Percentiles rank a stretch among this genome's conserved stretches.
Conservation (phyloP, 2,113 vertebrate genomes). For the Vulpes ferrilata region DNA sequence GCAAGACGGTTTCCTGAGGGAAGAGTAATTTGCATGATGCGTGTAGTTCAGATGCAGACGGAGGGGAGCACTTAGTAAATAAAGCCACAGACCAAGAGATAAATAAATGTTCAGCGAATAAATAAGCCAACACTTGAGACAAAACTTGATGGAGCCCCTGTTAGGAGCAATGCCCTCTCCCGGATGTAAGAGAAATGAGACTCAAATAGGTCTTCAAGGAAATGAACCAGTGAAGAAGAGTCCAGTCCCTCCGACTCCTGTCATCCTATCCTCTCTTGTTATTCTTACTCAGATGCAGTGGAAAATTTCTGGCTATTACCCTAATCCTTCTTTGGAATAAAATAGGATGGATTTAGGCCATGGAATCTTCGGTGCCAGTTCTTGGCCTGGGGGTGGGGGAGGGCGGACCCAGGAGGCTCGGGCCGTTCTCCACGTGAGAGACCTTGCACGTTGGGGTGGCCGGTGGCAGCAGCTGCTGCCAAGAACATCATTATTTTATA, state of each 20-base stretch:
- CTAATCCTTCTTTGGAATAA: slow-evolving; percentile 25
- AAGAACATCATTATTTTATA: slow-evolving; percentile 63
- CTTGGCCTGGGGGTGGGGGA: not conserved
- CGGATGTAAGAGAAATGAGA: not conserved
- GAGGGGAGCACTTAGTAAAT: not conserved
- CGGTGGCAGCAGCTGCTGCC: slow-evolving; percentile 57
- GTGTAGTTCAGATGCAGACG: not conserved
- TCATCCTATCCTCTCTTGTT: not conserved
- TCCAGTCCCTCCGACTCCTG: not conserved
- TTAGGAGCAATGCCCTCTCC: not conserved
- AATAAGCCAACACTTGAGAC: not conserved
- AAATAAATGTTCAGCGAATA: not conserved
- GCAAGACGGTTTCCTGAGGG: not conserved
- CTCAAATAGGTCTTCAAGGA: not conserved
- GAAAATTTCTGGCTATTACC: slow-evolving; percentile 45
- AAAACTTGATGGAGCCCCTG: fast-evolving
- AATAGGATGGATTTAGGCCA: slow-evolving; percentile 56
- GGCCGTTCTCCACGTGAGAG: not conserved
- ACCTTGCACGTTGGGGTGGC: slow-evolving; percentile 7
- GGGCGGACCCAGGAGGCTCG: not conserved
- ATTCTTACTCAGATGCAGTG: slow-evolving; percentile 36
- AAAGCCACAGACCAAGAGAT: not conserved
- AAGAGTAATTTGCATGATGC: not conserved
- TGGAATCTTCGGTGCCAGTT: not conserved
- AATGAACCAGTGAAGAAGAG: not conserved